Conservation (phyloP, 2,888 invertebrate genomes). For the Cephus nigrinus region DNA sequence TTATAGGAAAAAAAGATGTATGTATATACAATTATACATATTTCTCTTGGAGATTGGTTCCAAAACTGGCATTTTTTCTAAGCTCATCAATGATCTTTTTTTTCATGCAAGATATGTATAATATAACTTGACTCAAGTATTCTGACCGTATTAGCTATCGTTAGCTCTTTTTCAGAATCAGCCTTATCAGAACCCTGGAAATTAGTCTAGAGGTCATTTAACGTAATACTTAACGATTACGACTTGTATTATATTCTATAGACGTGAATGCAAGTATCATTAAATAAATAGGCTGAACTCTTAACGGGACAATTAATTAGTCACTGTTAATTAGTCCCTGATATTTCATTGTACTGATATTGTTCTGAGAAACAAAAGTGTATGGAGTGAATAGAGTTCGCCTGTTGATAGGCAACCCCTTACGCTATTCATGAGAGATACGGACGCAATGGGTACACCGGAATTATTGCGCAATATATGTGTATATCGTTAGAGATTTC, state of each 20-base stretch:
- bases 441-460: neutral
- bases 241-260: too few relatives aligned
- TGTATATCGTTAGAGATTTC: neutral
- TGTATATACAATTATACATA: neutral
- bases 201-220: neutral
- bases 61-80: neutral
- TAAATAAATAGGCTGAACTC: neutral
- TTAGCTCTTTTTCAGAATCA: neutral
- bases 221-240: neutral
- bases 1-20: too few relatives aligned
- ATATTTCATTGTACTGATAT: neutral
- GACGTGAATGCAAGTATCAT: neutral
- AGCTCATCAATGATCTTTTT: neutral
- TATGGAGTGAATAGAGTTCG: neutral
- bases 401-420: neutral
- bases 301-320: neutral
- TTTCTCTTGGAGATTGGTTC: neutral
- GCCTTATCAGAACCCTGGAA: neutral
- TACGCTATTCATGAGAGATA: neutral
- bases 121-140: neutral
- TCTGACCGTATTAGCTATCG: neutral
- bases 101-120: neutral
- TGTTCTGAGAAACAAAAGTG: neutral
- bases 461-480: neutral
- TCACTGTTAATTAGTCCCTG: neutral